Conservation (phyloP, 1,140 invertebrate genomes). For the Oedothorax gibbosus region DNA sequence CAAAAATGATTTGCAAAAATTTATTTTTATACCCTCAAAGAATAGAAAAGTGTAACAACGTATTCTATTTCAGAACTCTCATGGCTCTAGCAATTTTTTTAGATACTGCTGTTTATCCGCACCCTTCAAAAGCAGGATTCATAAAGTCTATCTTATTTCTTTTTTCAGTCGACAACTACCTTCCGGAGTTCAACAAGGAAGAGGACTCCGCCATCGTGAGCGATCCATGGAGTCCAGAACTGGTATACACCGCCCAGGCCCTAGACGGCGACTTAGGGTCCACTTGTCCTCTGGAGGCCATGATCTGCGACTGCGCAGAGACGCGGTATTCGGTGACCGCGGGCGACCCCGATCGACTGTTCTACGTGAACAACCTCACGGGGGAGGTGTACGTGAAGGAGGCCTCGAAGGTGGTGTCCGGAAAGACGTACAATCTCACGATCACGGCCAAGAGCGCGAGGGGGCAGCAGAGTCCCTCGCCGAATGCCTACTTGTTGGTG, state of each 20-base stretch:
- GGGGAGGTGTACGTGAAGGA: constrained; percentile 61
- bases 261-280: constrained; percentile 44
- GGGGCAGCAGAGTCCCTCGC: constrained; percentile 7
- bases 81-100: too few relatives aligned
- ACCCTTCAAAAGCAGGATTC: too few relatives aligned
- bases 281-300: constrained; percentile 21
- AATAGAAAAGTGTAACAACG: too few relatives aligned
- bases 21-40: too few relatives aligned
- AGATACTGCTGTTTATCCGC: too few relatives aligned
- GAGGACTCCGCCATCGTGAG: constrained; percentile 47
- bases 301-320: constrained; percentile 51
- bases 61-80: too few relatives aligned
- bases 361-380: constrained; percentile 55
- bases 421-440: constrained; percentile 36
- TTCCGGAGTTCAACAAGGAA: constrained; percentile 53
- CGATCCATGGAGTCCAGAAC: constrained; percentile 39
- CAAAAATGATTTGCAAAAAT: too few relatives aligned
- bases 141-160: too few relatives aligned
- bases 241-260: constrained; percentile 55
- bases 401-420: constrained; percentile 9
- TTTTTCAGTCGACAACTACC: constrained; percentile 48
- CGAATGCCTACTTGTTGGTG: constrained; percentile 11
- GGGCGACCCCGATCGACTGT: constrained; percentile 25
- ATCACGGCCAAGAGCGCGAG: constrained; percentile 44
- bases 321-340: constrained; percentile 33